Base-by-base conservation (phyloP, 2,888 invertebrate genomes). In the Plemyria rubiginata region DNA sequence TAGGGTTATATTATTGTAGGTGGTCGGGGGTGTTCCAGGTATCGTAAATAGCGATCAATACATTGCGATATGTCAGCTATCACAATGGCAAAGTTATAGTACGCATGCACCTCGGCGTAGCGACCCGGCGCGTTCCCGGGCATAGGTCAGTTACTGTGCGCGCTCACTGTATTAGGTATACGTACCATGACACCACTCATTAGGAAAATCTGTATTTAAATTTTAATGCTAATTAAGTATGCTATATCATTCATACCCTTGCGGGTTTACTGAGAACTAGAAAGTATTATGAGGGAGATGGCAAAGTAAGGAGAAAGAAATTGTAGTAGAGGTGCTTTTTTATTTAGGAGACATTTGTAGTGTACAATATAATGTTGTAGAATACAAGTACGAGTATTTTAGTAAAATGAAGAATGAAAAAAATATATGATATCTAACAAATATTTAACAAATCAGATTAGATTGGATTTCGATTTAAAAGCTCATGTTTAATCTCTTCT, bases 101-200 rank as follows among this genome's bases (percentile, higher is more conserved):
- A 85, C 84, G 87, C 84, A 84, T 89, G 86, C 86, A 87, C 82
- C 82, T 78, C 56, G 68, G 73, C 71, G 70, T 72, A 69, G 65
- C 71, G 67, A 61, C 56, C 65, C 73, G 40, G 55, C 71, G 77
- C 70, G 75, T 73, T 71, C 77, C 81, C 78, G 73, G 73, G 75
- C 81, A 82, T 88, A 88, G 90, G 89, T 89, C 88, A 90, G 88
- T 88, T 83, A 83, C 79, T 73, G 66, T 76, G 76, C 74, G 68
- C 70, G 62, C 70, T 70, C 62, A 71, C 63, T 74, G 70, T 70
- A 69, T 70, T 67, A 60, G 32, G 8, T 45, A 45, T 45, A 45
- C n/a, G n/a, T n/a, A n/a, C 16, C 15, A 43, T 15, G 15, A n/a
- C 11, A 38, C 38, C 53, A 16, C 22, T 38, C 22, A 38, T 54